Conservation (phyloP, 1,140 invertebrate species). For the Diploscapter pachys region DNA sequence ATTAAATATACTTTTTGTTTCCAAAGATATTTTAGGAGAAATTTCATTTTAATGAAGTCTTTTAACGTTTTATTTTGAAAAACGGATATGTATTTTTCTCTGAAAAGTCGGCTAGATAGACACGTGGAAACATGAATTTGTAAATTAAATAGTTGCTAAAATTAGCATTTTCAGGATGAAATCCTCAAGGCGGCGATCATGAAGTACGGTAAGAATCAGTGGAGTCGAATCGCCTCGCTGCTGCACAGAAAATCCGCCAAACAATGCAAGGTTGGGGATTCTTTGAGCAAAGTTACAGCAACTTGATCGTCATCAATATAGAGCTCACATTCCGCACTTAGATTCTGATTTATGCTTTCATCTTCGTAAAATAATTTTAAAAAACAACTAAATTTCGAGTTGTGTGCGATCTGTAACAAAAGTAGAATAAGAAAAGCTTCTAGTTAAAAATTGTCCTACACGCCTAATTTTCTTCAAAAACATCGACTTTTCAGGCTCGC, state of each 20-base stretch:
- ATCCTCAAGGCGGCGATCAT: slow-evolving; percentile 99
- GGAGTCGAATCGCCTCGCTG: slow-evolving; percentile 97
- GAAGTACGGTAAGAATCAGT: slow-evolving; percentile 99
- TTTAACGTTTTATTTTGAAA: slow-evolving; percentile 35
- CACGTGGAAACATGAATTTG: too few species aligned
- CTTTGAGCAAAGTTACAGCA: too few species aligned
- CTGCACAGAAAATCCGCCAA: slow-evolving; percentile 98
- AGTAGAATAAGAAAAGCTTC: not conserved
- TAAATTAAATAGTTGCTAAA: not conserved
- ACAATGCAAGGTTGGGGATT: slow-evolving; percentile 76
- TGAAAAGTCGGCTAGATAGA: too few species aligned
- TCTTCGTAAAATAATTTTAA: not conserved
- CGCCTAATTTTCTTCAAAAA: not conserved
- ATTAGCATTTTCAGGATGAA: slow-evolving; percentile 79
- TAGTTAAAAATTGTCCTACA: not conserved
- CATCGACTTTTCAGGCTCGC: slow-evolving; percentile 66
- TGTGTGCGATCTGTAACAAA: not conserved
- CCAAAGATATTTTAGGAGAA: slow-evolving; percentile 2
- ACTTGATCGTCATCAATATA: too few species aligned
- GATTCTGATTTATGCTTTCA: not conserved
- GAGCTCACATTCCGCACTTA: not conserved
- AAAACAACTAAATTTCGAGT: not conserved
- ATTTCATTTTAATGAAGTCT: slow-evolving; percentile 1
- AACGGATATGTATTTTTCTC: too few species aligned
- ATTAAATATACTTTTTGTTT: not conserved